Evolutionary conservation across 2,113 vertebrate genomes (phyloP).

Genomic region (Hystrix brachyura): DNA sequence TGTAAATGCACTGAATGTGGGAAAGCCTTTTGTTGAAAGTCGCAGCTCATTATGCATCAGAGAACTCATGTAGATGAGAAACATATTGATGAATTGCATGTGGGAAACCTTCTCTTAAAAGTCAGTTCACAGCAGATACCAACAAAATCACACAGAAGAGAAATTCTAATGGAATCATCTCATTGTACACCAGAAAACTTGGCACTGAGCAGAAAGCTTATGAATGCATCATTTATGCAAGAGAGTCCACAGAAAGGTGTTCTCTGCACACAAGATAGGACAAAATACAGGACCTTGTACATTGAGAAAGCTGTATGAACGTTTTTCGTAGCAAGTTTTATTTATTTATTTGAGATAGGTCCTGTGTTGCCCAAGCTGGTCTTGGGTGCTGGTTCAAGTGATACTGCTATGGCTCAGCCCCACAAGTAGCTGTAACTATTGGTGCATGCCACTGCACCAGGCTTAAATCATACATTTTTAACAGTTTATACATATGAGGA

Average conservation of each 20-base stretch:
- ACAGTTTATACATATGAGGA: not conserved
- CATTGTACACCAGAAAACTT: not conserved
- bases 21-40: slow-evolving; percentile 79
- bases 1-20: slow-evolving; percentile 76
- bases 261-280: not conserved
- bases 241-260: not conserved
- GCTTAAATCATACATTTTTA: not conserved
- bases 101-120: slow-evolving; percentile 18
- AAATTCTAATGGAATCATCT: not conserved
- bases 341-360: not conserved
- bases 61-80: slow-evolving; percentile 71
- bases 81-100: not conserved
- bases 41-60: slow-evolving; percentile 81
- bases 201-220: not conserved
- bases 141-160: not conserved
- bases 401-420: not conserved
- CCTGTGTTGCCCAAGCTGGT: not conserved
- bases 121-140: not conserved
- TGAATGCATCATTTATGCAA: not conserved
- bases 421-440: not conserved
- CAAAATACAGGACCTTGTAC: not conserved
- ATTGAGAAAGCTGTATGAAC: not conserved
- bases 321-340: not conserved
- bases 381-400: not conserved
- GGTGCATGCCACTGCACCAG: not conserved